These are phyloP conservation scores for Phenacoccus solenopsis DNA, from an alignment of 1,140 invertebrate species.

Conservation along the genomic window DNA sequence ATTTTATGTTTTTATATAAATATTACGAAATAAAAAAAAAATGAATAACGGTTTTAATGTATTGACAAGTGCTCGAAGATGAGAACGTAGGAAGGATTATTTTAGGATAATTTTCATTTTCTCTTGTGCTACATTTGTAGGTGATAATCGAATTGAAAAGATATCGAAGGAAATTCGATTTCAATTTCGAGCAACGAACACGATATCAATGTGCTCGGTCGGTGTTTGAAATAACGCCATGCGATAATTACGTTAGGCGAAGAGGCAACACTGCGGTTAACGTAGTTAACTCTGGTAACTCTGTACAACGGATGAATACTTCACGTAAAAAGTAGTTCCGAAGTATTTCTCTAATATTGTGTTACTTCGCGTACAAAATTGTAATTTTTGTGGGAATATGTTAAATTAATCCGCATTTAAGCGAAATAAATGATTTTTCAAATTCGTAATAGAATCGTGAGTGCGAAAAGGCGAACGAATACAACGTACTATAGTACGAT, in stretches of 20 bases:
- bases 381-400: background rate
- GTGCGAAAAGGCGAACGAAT: background rate
- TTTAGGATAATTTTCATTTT: no score
- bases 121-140: no score
- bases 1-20: background rate
- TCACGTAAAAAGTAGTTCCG: background rate
- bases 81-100: no score
- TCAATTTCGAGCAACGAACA: no score
- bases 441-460: no score
- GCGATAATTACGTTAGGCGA: background rate
- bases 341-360: background rate
- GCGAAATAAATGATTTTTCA: no score
- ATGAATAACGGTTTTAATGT: background rate
- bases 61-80: no score
- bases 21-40: background rate
- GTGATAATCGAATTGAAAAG: no score
- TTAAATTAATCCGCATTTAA: background rate
- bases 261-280: background rate
- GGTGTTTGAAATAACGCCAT: background rate
- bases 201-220: no score
- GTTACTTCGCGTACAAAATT: no score
- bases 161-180: no score
- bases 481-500: background rate
- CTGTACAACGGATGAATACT: background rate
- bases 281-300: background rate